phyloP scores from a whole-genome alignment of 2,113 vertebrate genomes.

The Rhipidura dahli region DNA sequence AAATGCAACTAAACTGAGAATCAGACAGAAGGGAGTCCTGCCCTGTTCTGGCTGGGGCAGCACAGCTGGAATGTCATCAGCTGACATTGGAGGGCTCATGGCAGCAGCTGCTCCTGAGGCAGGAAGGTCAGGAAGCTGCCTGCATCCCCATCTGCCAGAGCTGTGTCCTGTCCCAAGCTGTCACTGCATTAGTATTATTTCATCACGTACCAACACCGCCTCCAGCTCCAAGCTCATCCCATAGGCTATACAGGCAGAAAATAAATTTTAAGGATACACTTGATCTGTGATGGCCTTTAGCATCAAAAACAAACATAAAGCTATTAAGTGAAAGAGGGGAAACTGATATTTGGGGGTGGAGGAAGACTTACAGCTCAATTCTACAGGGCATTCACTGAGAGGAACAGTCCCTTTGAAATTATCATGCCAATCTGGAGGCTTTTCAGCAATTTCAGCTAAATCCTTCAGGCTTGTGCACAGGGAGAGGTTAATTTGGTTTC shows the following conservation, averaged over 20 bases:
- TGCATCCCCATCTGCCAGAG: not conserved
- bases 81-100: accelerated
- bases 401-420: not conserved
- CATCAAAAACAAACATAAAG: not conserved
- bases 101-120: not conserved
- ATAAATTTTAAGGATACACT: not conserved
- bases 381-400: not conserved
- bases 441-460: constrained; percentile 33
- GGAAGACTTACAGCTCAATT: not conserved
- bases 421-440: not conserved
- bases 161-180: not conserved
- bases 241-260: not conserved
- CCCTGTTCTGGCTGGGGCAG: not conserved
- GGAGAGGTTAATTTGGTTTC: constrained; percentile 44
- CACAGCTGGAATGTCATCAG: not conserved
- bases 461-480: not conserved
- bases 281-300: not conserved
- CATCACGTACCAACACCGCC: not conserved
- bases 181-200: not conserved
- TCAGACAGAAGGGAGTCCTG: not conserved
- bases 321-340: not conserved
- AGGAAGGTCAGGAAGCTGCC: not conserved
- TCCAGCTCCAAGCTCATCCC: not conserved
- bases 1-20: not conserved
- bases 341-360: not conserved